phyloP scores from a whole-genome alignment of 2,888 invertebrate species.

The Shargacucullia verbasci region DNA sequence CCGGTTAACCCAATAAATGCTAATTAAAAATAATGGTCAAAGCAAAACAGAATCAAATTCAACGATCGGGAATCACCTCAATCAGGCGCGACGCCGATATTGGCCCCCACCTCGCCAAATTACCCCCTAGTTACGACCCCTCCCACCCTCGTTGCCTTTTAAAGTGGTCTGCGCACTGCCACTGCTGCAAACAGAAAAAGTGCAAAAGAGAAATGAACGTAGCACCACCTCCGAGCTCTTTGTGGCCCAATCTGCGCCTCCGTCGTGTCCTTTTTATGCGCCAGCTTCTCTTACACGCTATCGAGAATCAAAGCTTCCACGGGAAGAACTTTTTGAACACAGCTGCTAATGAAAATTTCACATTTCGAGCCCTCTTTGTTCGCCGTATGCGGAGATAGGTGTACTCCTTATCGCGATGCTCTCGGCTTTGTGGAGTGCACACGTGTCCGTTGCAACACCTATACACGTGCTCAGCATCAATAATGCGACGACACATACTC shows the following conservation, averaged over 20 bases:
- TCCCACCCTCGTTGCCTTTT: constrained; percentile 85
- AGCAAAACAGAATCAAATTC: constrained; percentile 80
- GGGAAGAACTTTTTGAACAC: constrained; percentile 83
- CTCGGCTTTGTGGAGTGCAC: constrained; percentile 77
- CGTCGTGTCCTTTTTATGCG: constrained; percentile 85
- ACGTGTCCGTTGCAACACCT: constrained; percentile 73
- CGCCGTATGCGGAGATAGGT: constrained; percentile 76
- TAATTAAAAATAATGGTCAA: constrained; percentile 76
- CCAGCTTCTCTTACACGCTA: constrained; percentile 85
- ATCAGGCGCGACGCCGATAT: constrained; percentile 87
- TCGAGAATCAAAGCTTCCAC: constrained; percentile 85
- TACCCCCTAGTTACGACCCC: constrained; percentile 88
- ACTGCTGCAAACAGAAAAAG: constrained; percentile 88
- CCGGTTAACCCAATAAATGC: constrained; percentile 58
- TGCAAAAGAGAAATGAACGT: constrained; percentile 83
- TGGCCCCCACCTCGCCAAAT: constrained; percentile 87
- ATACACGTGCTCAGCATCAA: constrained; percentile 80
- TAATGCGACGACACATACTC: constrained; percentile 73
- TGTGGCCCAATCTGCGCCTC: constrained; percentile 88
- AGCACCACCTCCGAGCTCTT: constrained; percentile 88
- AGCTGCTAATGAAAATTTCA: constrained; percentile 87
- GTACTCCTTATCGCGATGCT: constrained; percentile 81
- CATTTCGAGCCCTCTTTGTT: constrained; percentile 84
- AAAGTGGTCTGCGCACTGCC: constrained; percentile 88
- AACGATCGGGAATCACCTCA: constrained; percentile 85